Base-by-base conservation (phyloP, 2,888 invertebrate genomes). In the Cryptophagus acutangulus region DNA sequence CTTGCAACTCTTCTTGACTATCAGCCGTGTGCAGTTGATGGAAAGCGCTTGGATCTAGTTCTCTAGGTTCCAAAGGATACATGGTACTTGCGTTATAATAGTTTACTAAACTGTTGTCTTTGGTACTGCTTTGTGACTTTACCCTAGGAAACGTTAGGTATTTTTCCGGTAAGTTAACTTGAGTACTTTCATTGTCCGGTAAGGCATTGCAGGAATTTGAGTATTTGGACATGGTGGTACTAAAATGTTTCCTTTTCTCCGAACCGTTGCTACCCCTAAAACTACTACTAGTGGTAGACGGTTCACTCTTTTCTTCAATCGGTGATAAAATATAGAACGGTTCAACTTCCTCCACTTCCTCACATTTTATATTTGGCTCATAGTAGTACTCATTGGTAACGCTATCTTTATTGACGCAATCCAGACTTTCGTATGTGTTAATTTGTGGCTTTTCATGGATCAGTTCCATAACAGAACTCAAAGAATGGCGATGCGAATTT, bases 1-100 rank as follows among this genome's bases (percentile, higher is more conserved):
- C 78, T 52, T 78, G 77, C 24, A 79, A 62, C 48, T 79, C 78
- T 51, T 79, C 78, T 51, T 76, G 75, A 55, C 77, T 78, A 46
- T 78, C 76, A 2, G 75, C 76, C 1, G 74, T 76, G 51, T 78
- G 77, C 10, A 78, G 59, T 57, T 78, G 78, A 40, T 73, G 74
- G 49, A 74, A 78, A 16, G 67, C 70, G 38, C 72, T 72, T 2
- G 76, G 71, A 52, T 78, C 78, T 35, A 79, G 65, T 61, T 78
- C 78, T 44, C 77, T 61, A 1, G 78, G 78, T 54, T 78, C 77
- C 33, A 77, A 55, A 1, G 76, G 76, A 57, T 74, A 77, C 65
- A 74, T 67, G 1, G 66, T 67, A 17, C 54, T 58, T 36, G 63
- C 62, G 17, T 57, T 52, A 31, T 51, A 59, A 25, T 55, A 57